Conservation (phyloP, 35 echinoderm and acorn worm genomes). For the Ophioderma brevispina region DNA sequence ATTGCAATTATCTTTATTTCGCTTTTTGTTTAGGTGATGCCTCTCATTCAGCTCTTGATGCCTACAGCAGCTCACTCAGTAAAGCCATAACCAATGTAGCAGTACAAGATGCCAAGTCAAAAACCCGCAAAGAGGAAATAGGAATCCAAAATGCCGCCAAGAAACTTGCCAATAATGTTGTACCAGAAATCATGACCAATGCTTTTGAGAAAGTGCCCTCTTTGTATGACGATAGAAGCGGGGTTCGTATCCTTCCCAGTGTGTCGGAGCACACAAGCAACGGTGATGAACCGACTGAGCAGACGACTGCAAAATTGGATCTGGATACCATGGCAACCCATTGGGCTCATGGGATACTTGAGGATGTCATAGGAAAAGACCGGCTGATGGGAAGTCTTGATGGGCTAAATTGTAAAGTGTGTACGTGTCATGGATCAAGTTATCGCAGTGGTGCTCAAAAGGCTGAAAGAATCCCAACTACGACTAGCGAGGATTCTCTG, state of each 20-base stretch:
- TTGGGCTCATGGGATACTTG: neutral
- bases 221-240: neutral
- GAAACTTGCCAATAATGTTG: neutral
- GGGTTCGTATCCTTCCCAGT: neutral
- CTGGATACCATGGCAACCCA: neutral
- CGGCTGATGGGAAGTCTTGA: neutral
- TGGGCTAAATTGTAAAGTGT: neutral
- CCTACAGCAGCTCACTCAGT: conserved; percentile 78
- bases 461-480: neutral
- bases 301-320: neutral
- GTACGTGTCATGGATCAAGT: neutral
- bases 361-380: neutral
- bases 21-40: conserved; percentile 31
- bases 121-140: neutral
- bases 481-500: neutral
- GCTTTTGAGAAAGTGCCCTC: neutral
- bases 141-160: neutral
- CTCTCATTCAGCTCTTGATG: conserved; percentile 27
- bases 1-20: neutral
- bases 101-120: conserved; percentile 52
- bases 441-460: neutral
- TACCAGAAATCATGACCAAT: neutral
- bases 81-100: conserved; percentile 87
- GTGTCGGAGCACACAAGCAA: neutral
- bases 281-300: neutral